These are phyloP conservation scores for Hydropotes inermis DNA, from an alignment of 2,113 vertebrate genomes.

Conservation along the genomic window DNA sequence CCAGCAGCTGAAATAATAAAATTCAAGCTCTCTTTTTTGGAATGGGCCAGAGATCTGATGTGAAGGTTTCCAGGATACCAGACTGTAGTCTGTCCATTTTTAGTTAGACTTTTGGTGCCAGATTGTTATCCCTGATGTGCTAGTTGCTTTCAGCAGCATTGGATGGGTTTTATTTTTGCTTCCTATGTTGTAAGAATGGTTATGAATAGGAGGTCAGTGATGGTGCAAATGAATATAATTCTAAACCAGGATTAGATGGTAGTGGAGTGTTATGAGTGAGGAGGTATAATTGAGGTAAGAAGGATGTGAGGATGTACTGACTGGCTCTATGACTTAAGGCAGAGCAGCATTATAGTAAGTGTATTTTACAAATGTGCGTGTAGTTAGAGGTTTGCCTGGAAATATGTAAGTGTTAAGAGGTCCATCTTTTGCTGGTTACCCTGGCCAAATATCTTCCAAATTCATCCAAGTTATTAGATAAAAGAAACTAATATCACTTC, in stretches of 20 bases:
- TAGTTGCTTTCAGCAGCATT: background rate
- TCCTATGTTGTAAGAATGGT: background rate
- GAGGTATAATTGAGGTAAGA: background rate
- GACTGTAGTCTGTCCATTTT: background rate
- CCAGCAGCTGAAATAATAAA: constrained; percentile 11
- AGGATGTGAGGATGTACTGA: background rate
- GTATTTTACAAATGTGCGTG: background rate
- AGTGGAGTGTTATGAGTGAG: background rate
- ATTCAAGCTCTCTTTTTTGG: constrained; percentile 2
- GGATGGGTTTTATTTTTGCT: constrained; percentile 17
- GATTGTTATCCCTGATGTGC: background rate
- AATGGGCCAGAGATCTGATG: background rate
- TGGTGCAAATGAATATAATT: background rate
- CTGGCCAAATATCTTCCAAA: constrained; percentile 38
- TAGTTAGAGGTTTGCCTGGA: constrained; percentile 33
- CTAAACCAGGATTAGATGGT: background rate
- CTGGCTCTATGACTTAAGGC: background rate
- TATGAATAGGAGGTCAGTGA: background rate
- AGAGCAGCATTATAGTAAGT: background rate
- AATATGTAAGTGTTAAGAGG: background rate
- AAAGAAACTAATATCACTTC: background rate
- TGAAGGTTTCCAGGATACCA: constrained; percentile 11
- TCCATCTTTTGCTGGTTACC: background rate
- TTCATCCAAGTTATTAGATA: background rate
- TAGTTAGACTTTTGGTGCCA: background rate